These are phyloP conservation scores for Cotesia chilonis DNA, from an alignment of 1,140 invertebrate species.

Conservation along the genomic window DNA sequence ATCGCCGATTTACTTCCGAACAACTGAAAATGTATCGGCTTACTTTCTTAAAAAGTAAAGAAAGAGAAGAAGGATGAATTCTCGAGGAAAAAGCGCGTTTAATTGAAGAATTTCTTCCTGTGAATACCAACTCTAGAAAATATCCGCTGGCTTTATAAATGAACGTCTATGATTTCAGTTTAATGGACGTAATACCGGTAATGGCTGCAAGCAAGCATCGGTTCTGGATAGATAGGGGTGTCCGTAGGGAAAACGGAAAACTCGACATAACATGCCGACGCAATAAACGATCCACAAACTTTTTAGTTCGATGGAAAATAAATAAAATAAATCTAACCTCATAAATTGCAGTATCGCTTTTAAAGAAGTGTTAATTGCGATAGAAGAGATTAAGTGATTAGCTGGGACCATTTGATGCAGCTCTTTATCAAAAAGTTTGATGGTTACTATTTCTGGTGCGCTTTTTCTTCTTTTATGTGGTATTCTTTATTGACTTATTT, in stretches of 20 bases:
- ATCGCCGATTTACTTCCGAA: neutral
- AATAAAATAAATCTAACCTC: slow-evolving; percentile 9
- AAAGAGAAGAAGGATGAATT: too few species aligned
- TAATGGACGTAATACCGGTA: too few species aligned
- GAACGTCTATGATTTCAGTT: too few species aligned
- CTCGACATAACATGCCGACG: neutral
- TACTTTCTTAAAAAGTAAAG: too few species aligned
- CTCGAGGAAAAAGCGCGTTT: too few species aligned
- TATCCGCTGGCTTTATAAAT: too few species aligned
- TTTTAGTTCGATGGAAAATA: slow-evolving; percentile 24
- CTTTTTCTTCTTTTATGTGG: neutral
- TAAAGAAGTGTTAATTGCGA: slow-evolving; percentile 46
- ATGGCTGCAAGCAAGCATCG: neutral
- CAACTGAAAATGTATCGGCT: too few species aligned
- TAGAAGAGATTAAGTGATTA: slow-evolving; percentile 50
- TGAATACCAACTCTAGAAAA: neutral
- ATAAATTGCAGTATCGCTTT: slow-evolving; percentile 47
- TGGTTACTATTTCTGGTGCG: neutral
- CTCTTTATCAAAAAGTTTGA: slow-evolving; percentile 43
- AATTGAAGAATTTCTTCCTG: too few species aligned
- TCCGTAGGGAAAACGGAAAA: neutral
- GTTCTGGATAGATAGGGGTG: neutral
- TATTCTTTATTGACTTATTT: neutral
- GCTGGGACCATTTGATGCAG: slow-evolving; percentile 38
- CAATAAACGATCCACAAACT: slow-evolving; percentile 31